Conservation (phyloP, 2,888 invertebrate species). For the Eristalinus aeneus region DNA sequence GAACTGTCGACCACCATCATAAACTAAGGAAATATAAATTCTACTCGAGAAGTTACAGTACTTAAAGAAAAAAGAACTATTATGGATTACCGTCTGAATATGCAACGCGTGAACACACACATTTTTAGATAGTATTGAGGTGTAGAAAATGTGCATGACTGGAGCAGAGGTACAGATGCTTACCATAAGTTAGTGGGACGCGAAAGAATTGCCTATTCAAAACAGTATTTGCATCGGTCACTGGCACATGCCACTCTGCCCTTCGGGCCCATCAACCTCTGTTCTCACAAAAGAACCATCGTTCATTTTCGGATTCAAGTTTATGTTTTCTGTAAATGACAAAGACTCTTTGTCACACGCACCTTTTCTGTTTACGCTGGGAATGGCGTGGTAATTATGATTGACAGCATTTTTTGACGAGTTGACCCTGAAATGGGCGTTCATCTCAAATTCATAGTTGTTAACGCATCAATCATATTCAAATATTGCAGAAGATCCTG, state of each 20-base stretch:
- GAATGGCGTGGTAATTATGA: conserved; percentile 54
- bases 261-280: conserved; percentile 23
- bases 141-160: neutral
- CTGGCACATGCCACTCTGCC: conserved; percentile 19
- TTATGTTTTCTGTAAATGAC: conserved; percentile 25
- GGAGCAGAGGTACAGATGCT: conserved; percentile 43
- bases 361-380: conserved; percentile 44
- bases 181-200: conserved; percentile 36
- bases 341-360: conserved; percentile 22
- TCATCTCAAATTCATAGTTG: conserved; percentile 25
- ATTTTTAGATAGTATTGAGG: neutral
- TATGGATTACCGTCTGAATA: neutral
- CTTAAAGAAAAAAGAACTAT: conserved; percentile 9
- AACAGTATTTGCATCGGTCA: conserved; percentile 60
- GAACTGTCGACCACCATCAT: conserved; percentile 66
- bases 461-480: conserved; percentile 42
- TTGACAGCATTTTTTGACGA: conserved; percentile 53
- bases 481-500: neutral
- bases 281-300: conserved; percentile 43
- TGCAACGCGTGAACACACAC: neutral
- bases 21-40: conserved; percentile 62
- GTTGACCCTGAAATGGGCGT: conserved; percentile 25
- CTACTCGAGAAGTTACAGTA: conserved; percentile 40
- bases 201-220: conserved; percentile 3
- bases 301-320: conserved; percentile 30